These are phyloP conservation scores for Pomatostomus ruficeps DNA, from an alignment of 2,113 vertebrate genomes.

Conservation along the genomic window DNA sequence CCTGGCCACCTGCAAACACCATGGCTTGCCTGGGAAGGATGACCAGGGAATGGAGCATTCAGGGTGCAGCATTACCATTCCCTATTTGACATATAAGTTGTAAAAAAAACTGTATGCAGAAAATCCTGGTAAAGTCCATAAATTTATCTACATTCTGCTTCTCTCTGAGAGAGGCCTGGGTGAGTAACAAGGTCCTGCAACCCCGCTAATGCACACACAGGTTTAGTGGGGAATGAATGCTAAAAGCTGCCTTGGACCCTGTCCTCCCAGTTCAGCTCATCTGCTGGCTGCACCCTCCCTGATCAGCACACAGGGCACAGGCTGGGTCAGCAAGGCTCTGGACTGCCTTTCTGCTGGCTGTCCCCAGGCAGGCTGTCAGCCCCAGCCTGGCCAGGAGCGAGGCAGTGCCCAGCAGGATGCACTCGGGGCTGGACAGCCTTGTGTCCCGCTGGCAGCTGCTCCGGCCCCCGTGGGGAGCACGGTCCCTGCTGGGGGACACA, in stretches of 20 bases:
- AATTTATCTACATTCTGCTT: not conserved
- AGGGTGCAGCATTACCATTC: not conserved
- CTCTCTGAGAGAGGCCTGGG: not conserved
- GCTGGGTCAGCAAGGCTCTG: not conserved
- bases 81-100: not conserved
- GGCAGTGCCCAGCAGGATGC: accelerated
- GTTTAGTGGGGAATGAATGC: not conserved
- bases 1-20: not conserved
- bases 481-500: not conserved
- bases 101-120: not conserved
- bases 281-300: not conserved
- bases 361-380: not conserved
- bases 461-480: accelerated
- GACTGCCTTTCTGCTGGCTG: not conserved
- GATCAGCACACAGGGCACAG: not conserved
- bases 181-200: not conserved
- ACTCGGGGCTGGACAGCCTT: accelerated
- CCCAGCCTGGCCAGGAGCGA: accelerated
- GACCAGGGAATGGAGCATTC: not conserved
- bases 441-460: not conserved
- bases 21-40: accelerated
- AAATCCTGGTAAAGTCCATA: not conserved
- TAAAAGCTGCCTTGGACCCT: not conserved
- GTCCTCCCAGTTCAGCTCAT: not conserved
- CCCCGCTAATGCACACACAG: not conserved